Evolutionary conservation across 2,113 vertebrate species (phyloP).

Genomic region (Lophius piscatorius): DNA sequence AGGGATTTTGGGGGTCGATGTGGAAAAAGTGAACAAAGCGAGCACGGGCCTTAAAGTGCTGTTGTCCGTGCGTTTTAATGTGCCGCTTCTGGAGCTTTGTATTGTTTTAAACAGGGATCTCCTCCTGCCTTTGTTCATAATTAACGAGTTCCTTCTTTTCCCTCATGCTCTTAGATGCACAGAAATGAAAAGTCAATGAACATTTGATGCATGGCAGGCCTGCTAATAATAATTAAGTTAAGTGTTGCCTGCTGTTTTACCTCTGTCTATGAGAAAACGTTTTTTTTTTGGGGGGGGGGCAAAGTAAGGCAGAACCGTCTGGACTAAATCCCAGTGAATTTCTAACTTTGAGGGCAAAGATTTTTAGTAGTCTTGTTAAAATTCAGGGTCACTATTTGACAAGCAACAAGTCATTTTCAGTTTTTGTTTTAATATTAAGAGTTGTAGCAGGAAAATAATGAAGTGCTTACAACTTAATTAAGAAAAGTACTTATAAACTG

Average conservation of each 20-base stretch:
- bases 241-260: conserved; percentile 50
- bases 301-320: too few species aligned
- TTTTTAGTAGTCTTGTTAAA: too few species aligned
- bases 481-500: too few species aligned
- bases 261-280: conserved; percentile 11
- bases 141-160: conserved; percentile 51
- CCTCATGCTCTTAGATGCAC: conserved; percentile 50
- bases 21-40: conserved; percentile 3
- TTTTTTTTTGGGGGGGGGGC: too few species aligned
- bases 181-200: conserved; percentile 73
- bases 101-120: conserved; percentile 48
- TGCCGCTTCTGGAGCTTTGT: conserved; percentile 10
- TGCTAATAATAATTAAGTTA: conserved; percentile 75
- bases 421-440: too few species aligned
- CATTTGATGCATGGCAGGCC: conserved; percentile 51
- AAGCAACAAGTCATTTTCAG: too few species aligned
- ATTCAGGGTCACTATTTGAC: too few species aligned
- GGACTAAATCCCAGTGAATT: too few species aligned
- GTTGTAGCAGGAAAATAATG: too few species aligned
- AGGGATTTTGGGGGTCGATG: neutral
- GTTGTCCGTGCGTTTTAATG: conserved; percentile 33
- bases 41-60: conserved; percentile 24
- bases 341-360: too few species aligned
- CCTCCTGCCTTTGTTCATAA: conserved; percentile 60
- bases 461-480: too few species aligned